Base-by-base conservation (phyloP, 1,140 invertebrate genomes). In the Galleria mellonella region DNA sequence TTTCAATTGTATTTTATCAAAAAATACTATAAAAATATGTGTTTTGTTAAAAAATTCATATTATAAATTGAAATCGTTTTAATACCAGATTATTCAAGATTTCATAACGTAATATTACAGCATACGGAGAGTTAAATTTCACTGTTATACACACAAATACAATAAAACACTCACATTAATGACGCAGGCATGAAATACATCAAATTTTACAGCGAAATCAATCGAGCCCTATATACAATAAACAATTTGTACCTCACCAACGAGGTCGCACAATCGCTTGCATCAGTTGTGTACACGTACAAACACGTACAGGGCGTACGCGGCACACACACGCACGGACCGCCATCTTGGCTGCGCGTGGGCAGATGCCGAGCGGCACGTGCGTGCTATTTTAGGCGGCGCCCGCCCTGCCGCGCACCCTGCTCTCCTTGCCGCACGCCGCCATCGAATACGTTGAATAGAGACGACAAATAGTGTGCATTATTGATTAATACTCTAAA, bases 371-470 rank as follows among this genome's bases (percentile, higher is more conserved):
- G 50, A 59, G 60, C 55, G 74, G 76, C 78, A 83, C 76, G 78
- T 81, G 78, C 78, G 78, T 53, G 57, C 78, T 83, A 81, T 83
- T 83, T 76, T 74, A 68, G 74, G 78, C 75, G 75, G 71, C 72
- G 65, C 64, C 62, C 67, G 66, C 65, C 57, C 51, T 62, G 53
- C 70, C 17, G 2, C 17, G 17, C 6, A 23, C 17, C 17, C 17
- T 23, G 17, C 17, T 6, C 17, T n/a, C 61, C 69, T 65, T 56
- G 60, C 64, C 63, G 57, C 46, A 30, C 53, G 29, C 41, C 32
- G 23, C 12, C 27, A 29, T 14, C 35, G 30, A 29, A 40, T 27
- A 31, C 30, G 23, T 47, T 40, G 14, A 28, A 15, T 46, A 29
- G 29, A 11, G 27, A 17, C 31, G 28, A 39, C 43, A 9, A 14